These are phyloP conservation scores for Limnephilus marmoratus DNA, from an alignment of 2,888 invertebrate genomes.

Conservation along the genomic window DNA sequence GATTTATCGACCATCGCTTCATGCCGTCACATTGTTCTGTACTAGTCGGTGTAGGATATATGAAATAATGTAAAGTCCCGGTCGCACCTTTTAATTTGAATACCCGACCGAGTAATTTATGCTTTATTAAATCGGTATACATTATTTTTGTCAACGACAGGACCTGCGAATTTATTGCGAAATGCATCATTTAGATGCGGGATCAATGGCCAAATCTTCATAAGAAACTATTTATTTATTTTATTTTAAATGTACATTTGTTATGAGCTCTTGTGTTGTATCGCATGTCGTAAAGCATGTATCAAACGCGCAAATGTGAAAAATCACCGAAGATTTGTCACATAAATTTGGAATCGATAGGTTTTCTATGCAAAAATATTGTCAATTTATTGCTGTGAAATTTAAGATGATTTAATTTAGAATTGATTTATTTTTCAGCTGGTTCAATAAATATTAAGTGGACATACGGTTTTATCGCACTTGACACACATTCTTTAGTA, in stretches of 20 bases:
- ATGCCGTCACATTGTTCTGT: conserved; percentile 29
- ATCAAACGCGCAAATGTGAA: not conserved
- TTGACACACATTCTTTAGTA: not conserved
- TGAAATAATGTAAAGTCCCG: not conserved
- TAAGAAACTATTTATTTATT: not conserved
- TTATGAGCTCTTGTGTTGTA: not conserved
- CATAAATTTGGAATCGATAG: not conserved
- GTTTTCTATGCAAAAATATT: not conserved
- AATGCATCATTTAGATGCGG: conserved; percentile 17
- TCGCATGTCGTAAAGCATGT: not conserved
- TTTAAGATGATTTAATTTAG: not conserved
- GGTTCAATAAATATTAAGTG: not conserved
- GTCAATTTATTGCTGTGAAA: not conserved
- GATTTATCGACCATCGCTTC: conserved; percentile 48
- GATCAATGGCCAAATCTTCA: not conserved
- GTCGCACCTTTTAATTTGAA: conserved; percentile 41
- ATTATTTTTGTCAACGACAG: conserved; percentile 10
- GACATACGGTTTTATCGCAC: not conserved
- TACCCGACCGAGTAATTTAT: conserved; percentile 25
- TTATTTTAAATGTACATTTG: too few species aligned
- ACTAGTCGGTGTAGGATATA: not conserved
- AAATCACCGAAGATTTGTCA: not conserved
- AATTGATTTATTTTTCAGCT: not conserved
- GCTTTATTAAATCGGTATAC: conserved; percentile 19
- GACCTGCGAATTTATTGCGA: conserved; percentile 4